Evolutionary conservation across 2,888 invertebrate species (phyloP), one percentile per base, ranked within the genome.

Genomic region (Arctia plantaginis): DNA sequence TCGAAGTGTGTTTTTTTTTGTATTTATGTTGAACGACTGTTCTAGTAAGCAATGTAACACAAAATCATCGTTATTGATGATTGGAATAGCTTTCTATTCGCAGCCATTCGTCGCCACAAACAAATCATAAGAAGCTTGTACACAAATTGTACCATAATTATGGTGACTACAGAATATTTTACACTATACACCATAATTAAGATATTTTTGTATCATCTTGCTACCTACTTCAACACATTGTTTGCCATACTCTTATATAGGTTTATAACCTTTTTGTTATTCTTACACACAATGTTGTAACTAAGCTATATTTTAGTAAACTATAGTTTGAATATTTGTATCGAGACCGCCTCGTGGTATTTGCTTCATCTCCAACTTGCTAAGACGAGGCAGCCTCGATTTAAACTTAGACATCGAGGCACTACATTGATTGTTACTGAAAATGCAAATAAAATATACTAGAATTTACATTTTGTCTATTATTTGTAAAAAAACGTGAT

Each of bases 391-490:
- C 66, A 59, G n/a, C 55, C 66, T 73, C 47, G 65, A 55, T 51
- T 27, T 55, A 13, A 30, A 51, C 35, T 18, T 30, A 23, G 13
- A 15, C 47, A 74, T 44, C 66, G 69, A 69, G 27, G 18, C 59
- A 73, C 47, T 47, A 33, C 27, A 74, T 47, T 41, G 65, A 73
- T 73, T 78, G 76, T 85, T 81, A 78, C 73, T 64, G n/a, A 72
- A 69, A 76, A 78, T 80, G 76, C 81, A 80, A 84, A 84, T 84
- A 84, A 82, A 83, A 66, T 77, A 77, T 75, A 70, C 79, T 75
- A 78, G 75, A 80, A 62, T 30, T 80, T 71, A 77, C 69, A 74
- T 72, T 80, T 79, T 80, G 84, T 82, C 79, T 78, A 80, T 83
- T 85, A 76, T 81, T 82, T 80, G 71, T 80, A 81, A 76, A 75